Percentiles rank a stretch among this genome's conserved stretches.
Evolutionary conservation across 2,888 invertebrate species (phyloP).

Genomic region (Chirona hameri): DNA sequence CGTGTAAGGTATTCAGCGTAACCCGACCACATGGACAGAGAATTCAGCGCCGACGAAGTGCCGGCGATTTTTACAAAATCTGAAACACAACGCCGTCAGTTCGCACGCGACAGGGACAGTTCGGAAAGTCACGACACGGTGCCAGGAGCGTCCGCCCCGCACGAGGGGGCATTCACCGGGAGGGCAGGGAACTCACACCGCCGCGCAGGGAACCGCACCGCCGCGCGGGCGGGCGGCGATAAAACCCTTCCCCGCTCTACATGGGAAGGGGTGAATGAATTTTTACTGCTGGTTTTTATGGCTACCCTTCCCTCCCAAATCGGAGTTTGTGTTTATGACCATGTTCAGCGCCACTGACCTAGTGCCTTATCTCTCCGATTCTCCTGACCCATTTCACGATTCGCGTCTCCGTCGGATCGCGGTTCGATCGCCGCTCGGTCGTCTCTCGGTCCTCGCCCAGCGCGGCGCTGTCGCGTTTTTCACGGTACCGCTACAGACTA

Average conservation of each 20-base stretch:
- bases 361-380: neutral
- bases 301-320: neutral
- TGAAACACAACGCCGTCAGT: slow-evolving; percentile 4
- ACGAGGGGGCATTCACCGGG: neutral
- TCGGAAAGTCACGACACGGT: no score
- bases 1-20: slow-evolving; percentile 29
- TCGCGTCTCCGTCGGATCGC: neutral
- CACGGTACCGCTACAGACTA: neutral
- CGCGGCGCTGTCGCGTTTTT: neutral
- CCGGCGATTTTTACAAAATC: slow-evolving; percentile 30
- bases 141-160: neutral
- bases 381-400: slow-evolving; percentile 8
- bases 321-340: slow-evolving; percentile 3
- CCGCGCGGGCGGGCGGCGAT: neutral
- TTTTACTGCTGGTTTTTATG: slow-evolving; percentile 24
- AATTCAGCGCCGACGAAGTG: slow-evolving; percentile 22
- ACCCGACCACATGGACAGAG: slow-evolving; percentile 28
- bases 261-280: slow-evolving; percentile 22
- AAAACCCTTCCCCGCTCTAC: slow-evolving; percentile 1
- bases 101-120: neutral
- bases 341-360: slow-evolving; percentile 9
- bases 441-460: neutral
- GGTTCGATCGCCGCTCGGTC: neutral
- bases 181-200: neutral
- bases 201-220: neutral